Evolutionary conservation across 2,888 invertebrate genomes (phyloP).

Genomic region (Catocala fraxini): DNA sequence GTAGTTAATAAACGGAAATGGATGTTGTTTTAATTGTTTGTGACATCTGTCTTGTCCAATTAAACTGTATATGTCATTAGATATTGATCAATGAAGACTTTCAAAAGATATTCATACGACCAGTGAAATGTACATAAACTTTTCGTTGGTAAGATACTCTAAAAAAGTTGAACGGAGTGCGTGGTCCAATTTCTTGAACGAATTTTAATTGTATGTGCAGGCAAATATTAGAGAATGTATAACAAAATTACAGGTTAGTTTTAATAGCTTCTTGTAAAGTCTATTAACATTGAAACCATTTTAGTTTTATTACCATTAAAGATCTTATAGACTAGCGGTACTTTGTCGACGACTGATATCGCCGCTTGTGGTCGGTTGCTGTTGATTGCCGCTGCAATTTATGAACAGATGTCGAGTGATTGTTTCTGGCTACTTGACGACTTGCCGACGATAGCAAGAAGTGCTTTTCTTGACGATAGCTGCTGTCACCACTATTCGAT

Average conservation of each 20-base stretch:
- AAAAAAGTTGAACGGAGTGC: neutral
- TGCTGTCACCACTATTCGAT: too few relatives aligned
- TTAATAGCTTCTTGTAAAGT: conserved; percentile 15
- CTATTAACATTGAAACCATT: conserved; percentile 18
- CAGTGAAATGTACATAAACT: neutral
- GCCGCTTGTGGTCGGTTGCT: too few relatives aligned
- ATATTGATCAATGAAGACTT: neutral
- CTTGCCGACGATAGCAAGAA: too few relatives aligned
- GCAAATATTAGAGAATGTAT: conserved; percentile 9
- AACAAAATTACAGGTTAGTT: conserved; percentile 11
- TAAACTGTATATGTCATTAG: conserved; percentile 3
- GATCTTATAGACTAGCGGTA: conserved; percentile 17
- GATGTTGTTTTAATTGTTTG: conserved; percentile 22
- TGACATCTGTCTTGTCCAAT: conserved; percentile 10
- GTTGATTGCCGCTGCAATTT: too few relatives aligned
- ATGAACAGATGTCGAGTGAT: too few relatives aligned
- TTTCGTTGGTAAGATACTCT: too few relatives aligned
- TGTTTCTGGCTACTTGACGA: too few relatives aligned
- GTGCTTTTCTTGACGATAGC: too few relatives aligned
- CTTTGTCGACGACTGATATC: too few relatives aligned
- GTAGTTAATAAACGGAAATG: conserved; percentile 25
- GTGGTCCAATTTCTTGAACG: neutral
- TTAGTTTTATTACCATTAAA: conserved; percentile 22
- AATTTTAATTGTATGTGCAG: conserved; percentile 5
- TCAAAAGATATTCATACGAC: neutral